Percentiles rank a stretch among this genome's conserved stretches.
phyloP scores from a whole-genome alignment of 2,113 vertebrate genomes.

The Nycticebus coucang region DNA sequence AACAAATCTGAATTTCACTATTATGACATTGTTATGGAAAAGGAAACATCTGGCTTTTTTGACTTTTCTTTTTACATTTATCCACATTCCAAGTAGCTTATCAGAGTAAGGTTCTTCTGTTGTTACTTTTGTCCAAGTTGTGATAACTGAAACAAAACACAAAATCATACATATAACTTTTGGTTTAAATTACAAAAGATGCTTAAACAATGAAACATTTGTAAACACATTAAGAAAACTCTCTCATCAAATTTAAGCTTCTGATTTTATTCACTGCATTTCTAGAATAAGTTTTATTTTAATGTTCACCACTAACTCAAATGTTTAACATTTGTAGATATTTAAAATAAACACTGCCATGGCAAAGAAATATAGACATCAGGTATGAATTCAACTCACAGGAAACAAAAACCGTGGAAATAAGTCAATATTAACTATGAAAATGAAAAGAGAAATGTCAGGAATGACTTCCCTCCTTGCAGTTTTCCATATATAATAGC shows the following conservation, averaged over 20 bases:
- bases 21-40: slow-evolving; percentile 75
- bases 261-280: background rate
- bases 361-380: background rate
- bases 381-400: background rate
- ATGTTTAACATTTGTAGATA: background rate
- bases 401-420: background rate
- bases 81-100: slow-evolving; percentile 57
- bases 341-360: background rate
- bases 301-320: background rate
- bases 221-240: background rate
- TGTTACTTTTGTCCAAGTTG: slow-evolving; percentile 94
- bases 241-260: slow-evolving; percentile 24
- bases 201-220: background rate
- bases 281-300: background rate
- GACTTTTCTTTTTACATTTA: slow-evolving; percentile 74
- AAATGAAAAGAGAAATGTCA: slow-evolving; percentile 20
- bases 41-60: slow-evolving; percentile 69
- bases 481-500: background rate
- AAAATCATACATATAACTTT: slow-evolving; percentile 42
- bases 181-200: background rate
- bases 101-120: slow-evolving; percentile 67
- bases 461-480: background rate
- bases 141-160: slow-evolving; percentile 88
- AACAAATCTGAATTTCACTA: slow-evolving; percentile 82
- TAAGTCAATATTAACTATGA: slow-evolving; percentile 7